These are phyloP conservation scores for Tachypleus tridentatus DNA, from an alignment of 1,140 invertebrate species.

Conservation along the genomic window DNA sequence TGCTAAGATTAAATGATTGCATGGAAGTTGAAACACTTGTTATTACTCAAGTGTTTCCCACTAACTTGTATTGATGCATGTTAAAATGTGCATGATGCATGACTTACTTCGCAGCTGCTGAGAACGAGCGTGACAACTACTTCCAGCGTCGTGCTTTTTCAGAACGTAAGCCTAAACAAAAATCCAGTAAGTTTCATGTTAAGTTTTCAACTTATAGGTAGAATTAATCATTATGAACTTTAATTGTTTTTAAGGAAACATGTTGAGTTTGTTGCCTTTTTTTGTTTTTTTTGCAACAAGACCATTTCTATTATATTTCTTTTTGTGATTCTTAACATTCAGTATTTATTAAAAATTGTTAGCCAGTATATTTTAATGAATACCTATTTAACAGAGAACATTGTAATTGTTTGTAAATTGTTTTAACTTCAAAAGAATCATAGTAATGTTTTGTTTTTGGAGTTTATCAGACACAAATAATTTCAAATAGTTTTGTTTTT, in stretches of 20 bases:
- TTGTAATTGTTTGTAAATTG: slow-evolving; percentile 1
- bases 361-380: too few relatives aligned
- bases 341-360: not conserved
- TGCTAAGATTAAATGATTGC: too few relatives aligned
- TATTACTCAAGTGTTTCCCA: too few relatives aligned
- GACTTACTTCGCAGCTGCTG: slow-evolving; percentile 17
- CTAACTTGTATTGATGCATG: not conserved
- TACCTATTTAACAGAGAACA: slow-evolving; percentile 4
- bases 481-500: too few relatives aligned
- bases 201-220: not conserved
- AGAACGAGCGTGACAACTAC: slow-evolving; percentile 15
- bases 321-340: not conserved
- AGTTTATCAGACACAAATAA: too few relatives aligned
- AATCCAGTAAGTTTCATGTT: slow-evolving; percentile 15
- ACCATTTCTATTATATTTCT: not conserved
- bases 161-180: slow-evolving; percentile 18
- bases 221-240: not conserved
- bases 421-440: too few relatives aligned
- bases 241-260: not conserved
- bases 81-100: slow-evolving; percentile 3
- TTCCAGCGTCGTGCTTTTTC: slow-evolving; percentile 16
- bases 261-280: not conserved
- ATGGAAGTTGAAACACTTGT: too few relatives aligned
- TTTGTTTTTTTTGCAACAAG: slow-evolving; percentile 2
- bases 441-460: too few relatives aligned